Evolutionary conservation across 1,140 invertebrate species (phyloP).

Genomic region (Drosophila lacteicornis): DNA sequence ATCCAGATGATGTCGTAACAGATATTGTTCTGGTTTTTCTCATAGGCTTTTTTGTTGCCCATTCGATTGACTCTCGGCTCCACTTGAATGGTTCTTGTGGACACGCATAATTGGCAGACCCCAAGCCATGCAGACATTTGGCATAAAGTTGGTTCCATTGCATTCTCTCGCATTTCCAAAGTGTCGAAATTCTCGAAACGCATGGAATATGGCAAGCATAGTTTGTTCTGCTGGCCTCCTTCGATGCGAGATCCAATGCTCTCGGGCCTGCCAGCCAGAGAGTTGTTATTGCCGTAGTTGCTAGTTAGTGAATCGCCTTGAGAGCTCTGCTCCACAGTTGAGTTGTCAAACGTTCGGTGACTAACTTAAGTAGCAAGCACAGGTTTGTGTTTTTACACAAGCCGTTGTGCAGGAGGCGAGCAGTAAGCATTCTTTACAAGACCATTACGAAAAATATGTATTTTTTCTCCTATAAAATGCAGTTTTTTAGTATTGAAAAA

Average conservation of each 20-base stretch:
- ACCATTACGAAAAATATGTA: not conserved
- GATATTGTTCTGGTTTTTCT: conserved; percentile 50
- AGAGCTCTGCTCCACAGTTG: conserved; percentile 68
- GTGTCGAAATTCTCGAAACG: conserved; percentile 81
- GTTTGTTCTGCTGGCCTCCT: conserved; percentile 75
- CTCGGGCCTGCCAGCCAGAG: conserved; percentile 6
- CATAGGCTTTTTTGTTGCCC: conserved; percentile 42
- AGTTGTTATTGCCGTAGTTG: conserved; percentile 45
- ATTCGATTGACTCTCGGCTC: conserved; percentile 41
- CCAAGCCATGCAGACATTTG: conserved; percentile 7
- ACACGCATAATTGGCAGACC: conserved; percentile 57
- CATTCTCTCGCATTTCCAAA: conserved; percentile 45
- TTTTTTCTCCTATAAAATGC: conserved; percentile 9
- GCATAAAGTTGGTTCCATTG: conserved; percentile 67
- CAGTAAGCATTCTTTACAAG: conserved; percentile 22
- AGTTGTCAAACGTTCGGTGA: conserved; percentile 74
- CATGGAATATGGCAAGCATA: conserved; percentile 67
- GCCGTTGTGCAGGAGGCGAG: conserved; percentile 22
- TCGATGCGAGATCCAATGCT: conserved; percentile 37
- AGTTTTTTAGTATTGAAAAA: not conserved
- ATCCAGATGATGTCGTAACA: conserved; percentile 17
- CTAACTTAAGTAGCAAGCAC: conserved; percentile 59
- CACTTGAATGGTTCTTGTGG: conserved; percentile 64
- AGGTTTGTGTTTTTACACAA: conserved; percentile 18
- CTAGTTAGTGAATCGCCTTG: conserved; percentile 64